These are phyloP conservation scores for Geophilus truncorum DNA, from an alignment of 2,888 invertebrate genomes.

Conservation along the genomic window DNA sequence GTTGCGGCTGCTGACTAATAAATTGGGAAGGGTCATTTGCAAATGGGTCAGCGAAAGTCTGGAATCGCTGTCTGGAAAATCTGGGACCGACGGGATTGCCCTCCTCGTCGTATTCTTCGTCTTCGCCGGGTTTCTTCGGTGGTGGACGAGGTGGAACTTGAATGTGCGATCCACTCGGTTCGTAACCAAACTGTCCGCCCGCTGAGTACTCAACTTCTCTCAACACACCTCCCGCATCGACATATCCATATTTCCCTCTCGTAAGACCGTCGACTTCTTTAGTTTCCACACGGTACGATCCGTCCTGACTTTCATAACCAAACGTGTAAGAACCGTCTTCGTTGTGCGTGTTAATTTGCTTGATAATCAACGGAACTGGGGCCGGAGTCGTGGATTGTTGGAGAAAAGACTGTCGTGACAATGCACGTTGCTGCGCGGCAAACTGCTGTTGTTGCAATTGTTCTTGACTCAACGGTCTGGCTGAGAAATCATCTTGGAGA, in stretches of 20 bases:
- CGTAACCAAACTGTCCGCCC: slow-evolving; percentile 48
- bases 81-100: slow-evolving; percentile 33
- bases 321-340: slow-evolving; percentile 79
- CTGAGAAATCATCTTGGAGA: not conserved
- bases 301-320: slow-evolving; percentile 78
- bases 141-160: slow-evolving; percentile 37
- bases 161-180: slow-evolving; percentile 41
- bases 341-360: slow-evolving; percentile 72
- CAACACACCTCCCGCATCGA: slow-evolving; percentile 70
- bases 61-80: not conserved
- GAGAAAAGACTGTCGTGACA: not conserved
- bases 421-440: not conserved
- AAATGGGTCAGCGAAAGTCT: not conserved
- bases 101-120: slow-evolving; percentile 37
- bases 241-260: slow-evolving; percentile 76
- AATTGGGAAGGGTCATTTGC: not conserved
- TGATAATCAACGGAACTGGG: slow-evolving; percentile 54
- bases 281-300: slow-evolving; percentile 79
- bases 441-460: not conserved
- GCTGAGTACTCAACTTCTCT: slow-evolving; percentile 71
- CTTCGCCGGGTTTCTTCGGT: slow-evolving; percentile 34
- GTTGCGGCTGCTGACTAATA: not conserved
- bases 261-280: slow-evolving; percentile 78
- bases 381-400: slow-evolving; percentile 31
- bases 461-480: not conserved